Evolutionary conservation across 2,797 vertebrate genomes (phyloP).

Genomic region (Sebastiscus tertius): DNA sequence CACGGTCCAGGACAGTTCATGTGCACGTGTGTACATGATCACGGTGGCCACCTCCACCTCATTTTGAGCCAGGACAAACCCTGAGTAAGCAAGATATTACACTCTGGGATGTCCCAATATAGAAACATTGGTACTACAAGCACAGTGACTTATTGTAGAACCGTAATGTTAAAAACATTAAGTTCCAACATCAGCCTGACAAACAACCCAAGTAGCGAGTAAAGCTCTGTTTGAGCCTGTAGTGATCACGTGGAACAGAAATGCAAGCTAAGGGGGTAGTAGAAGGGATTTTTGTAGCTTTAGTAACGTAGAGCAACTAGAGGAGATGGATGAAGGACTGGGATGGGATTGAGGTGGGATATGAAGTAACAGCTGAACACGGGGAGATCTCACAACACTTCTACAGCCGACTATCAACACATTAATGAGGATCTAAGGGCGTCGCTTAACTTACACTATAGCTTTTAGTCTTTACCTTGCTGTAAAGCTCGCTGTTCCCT

Average conservation of each 20-base stretch:
- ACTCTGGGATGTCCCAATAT: neutral
- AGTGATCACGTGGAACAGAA: neutral
- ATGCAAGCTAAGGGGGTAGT: neutral
- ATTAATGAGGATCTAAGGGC: neutral
- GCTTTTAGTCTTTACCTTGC: conserved; percentile 61
- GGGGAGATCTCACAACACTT: neutral
- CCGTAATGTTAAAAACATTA: neutral
- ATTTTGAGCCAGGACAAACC: too few relatives aligned
- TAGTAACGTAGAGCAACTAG: neutral
- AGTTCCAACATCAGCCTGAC: neutral
- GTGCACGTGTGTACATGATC: too few relatives aligned
- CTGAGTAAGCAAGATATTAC: neutral
- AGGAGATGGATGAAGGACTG: neutral
- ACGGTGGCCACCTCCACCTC: too few relatives aligned
- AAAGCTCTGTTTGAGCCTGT: neutral
- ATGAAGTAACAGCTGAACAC: neutral
- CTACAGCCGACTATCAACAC: neutral
- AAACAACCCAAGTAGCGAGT: neutral
- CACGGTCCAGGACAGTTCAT: too few relatives aligned
- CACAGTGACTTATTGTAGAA: neutral
- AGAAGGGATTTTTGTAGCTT: neutral
- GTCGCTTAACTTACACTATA: neutral
- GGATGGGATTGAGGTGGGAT: conserved; percentile 2
- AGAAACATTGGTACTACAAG: neutral
- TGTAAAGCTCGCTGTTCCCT: conserved; percentile 26